These are phyloP conservation scores for Archips crataeganus DNA, from an alignment of 2,888 invertebrate species.

Conservation along the genomic window DNA sequence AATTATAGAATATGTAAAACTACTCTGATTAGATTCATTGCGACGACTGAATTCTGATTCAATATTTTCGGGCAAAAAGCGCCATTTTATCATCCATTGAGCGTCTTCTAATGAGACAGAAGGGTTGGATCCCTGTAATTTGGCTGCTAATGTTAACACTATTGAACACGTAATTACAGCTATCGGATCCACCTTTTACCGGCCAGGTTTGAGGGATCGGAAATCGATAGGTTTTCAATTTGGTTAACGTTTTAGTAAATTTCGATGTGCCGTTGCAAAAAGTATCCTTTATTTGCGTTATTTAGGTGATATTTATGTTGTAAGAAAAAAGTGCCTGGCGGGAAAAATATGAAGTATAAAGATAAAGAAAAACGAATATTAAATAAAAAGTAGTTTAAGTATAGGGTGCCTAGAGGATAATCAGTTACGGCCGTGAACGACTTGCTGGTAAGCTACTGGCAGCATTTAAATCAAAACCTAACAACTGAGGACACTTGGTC, in stretches of 20 bases:
- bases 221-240: constrained; percentile 18
- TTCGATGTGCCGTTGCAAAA: background rate
- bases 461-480: too few relatives aligned
- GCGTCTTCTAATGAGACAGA: constrained; percentile 63
- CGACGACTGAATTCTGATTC: too few relatives aligned
- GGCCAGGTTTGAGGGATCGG: constrained; percentile 26
- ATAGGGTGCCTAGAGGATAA: too few relatives aligned
- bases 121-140: constrained; percentile 69
- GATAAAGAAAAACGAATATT: too few relatives aligned
- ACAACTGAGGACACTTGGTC: too few relatives aligned
- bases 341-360: too few relatives aligned
- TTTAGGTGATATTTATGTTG: too few relatives aligned
- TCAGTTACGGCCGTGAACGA: background rate
- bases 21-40: too few relatives aligned
- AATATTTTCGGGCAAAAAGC: constrained; percentile 38
- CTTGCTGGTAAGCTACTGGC: too few relatives aligned
- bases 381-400: too few relatives aligned
- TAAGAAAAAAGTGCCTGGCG: too few relatives aligned
- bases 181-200: constrained; percentile 34
- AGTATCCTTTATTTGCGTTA: background rate
- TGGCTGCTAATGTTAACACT: constrained; percentile 66
- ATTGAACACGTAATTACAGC: constrained; percentile 59
- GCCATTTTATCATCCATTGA: constrained; percentile 51
- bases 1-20: too few relatives aligned
- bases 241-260: background rate